phyloP scores from a whole-genome alignment of 1,140 invertebrate species.

The Drosophila sechellia region DNA sequence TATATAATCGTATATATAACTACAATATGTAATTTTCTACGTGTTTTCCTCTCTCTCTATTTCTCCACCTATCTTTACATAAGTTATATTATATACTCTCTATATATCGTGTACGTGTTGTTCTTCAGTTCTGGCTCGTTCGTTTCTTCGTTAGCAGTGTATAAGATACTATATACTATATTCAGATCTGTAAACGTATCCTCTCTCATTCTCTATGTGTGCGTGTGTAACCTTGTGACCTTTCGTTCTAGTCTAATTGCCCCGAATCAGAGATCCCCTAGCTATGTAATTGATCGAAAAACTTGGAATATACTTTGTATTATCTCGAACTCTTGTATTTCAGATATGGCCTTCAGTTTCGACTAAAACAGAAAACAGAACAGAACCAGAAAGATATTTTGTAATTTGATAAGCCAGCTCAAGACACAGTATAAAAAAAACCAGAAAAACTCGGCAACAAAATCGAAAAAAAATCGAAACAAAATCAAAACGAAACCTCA shows the following conservation, averaged over 20 bases:
- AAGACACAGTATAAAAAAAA: conserved; percentile 33
- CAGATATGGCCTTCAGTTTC: conserved; percentile 85
- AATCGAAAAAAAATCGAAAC: conserved; percentile 40
- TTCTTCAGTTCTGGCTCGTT: conserved; percentile 78
- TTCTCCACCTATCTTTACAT: conserved; percentile 39
- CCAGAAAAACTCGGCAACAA: conserved; percentile 57
- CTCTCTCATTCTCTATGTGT: conserved; percentile 57
- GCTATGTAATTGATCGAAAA: conserved; percentile 22
- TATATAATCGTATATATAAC: conserved; percentile 67
- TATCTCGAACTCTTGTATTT: conserved; percentile 82
- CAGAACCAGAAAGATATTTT: conserved; percentile 62
- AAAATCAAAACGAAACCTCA: conserved; percentile 72
- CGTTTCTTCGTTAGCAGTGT: conserved; percentile 64
- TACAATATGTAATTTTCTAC: conserved; percentile 74
- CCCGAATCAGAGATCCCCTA: conserved; percentile 27
- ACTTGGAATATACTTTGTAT: conserved; percentile 62
- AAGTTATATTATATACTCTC: conserved; percentile 53
- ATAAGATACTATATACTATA: conserved; percentile 31
- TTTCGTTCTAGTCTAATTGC: conserved; percentile 35
- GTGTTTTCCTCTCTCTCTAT: conserved; percentile 64
- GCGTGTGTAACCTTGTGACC: conserved; percentile 44
- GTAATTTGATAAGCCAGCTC: conserved; percentile 62
- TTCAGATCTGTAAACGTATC: conserved; percentile 32
- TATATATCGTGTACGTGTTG: conserved; percentile 72
- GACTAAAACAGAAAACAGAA: conserved; percentile 66